These are phyloP conservation scores for Scaptomyza polygonia DNA, from an alignment of 2,888 invertebrate genomes.

Conservation along the genomic window DNA sequence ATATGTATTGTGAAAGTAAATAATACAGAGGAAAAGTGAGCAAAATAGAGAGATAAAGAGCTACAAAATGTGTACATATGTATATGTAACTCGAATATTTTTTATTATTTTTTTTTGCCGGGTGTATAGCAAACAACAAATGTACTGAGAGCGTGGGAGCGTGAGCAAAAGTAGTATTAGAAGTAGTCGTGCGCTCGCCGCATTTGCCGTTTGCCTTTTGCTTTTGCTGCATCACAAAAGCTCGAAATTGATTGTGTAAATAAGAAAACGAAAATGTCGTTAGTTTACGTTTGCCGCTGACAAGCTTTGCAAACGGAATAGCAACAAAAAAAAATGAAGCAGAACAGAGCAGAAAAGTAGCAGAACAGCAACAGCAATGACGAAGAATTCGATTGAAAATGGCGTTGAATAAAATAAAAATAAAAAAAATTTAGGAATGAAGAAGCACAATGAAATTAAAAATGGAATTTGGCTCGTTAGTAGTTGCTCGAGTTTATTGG, in stretches of 20 bases:
- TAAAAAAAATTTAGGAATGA: conserved; percentile 12
- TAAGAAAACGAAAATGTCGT: conserved; percentile 78
- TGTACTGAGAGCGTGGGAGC: neutral
- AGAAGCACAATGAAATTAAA: conserved; percentile 66
- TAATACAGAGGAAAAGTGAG: no score
- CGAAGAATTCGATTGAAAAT: conserved; percentile 43
- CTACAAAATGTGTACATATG: neutral
- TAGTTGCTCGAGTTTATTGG: conserved; percentile 64
- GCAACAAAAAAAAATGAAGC: conserved; percentile 1
- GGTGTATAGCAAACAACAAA: conserved; percentile 2
- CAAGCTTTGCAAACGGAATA: conserved; percentile 46
- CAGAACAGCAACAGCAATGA: neutral
- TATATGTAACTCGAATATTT: neutral
- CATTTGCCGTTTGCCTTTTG: conserved; percentile 57
- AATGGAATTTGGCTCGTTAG: conserved; percentile 79
- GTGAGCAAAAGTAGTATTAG: neutral
- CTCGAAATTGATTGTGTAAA: conserved; percentile 78
- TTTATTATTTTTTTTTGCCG: neutral
- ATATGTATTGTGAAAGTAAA: no score
- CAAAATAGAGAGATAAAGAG: no score
- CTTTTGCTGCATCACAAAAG: conserved; percentile 68
- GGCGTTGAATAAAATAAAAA: conserved; percentile 45
- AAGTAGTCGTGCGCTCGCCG: conserved; percentile 25
- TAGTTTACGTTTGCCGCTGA: conserved; percentile 79
- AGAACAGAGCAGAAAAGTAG: conserved; percentile 1